phyloP scores from a whole-genome alignment of 2,113 vertebrate species.

The Indicator indicator region DNA sequence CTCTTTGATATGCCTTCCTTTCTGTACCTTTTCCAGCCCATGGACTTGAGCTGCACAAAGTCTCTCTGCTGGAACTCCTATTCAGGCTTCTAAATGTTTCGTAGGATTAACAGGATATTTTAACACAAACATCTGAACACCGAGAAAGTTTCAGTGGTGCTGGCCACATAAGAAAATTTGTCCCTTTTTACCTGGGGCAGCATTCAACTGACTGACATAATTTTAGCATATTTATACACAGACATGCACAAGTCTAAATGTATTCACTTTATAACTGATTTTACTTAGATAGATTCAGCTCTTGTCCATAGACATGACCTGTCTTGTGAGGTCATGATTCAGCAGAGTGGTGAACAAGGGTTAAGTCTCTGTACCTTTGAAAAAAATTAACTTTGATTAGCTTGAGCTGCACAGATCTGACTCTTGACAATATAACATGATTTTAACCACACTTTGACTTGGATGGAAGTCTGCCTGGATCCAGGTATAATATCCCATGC shows the following conservation, averaged over 20 bases:
- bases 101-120: background rate
- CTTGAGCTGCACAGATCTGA: background rate
- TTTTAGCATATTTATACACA: rapidly evolving
- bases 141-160: background rate
- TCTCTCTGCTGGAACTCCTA: background rate
- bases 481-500: background rate
- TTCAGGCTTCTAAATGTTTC: background rate
- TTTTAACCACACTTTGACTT: background rate
- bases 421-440: background rate
- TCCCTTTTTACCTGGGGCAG: background rate
- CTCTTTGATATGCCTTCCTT: background rate
- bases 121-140: background rate
- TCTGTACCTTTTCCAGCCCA: background rate
- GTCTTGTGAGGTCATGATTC: background rate
- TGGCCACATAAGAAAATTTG: background rate
- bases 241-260: background rate
- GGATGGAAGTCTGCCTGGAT: background rate
- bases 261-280: background rate
- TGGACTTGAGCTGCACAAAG: background rate
- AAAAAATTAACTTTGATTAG: background rate
- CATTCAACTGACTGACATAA: background rate
- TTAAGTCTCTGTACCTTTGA: background rate
- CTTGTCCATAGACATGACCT: background rate
- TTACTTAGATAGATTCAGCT: background rate
- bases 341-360: background rate